Percentiles rank a stretch among this genome's conserved stretches.
Evolutionary conservation across 2,113 vertebrate genomes (phyloP).

Genomic region (Malurus melanocephalus): DNA sequence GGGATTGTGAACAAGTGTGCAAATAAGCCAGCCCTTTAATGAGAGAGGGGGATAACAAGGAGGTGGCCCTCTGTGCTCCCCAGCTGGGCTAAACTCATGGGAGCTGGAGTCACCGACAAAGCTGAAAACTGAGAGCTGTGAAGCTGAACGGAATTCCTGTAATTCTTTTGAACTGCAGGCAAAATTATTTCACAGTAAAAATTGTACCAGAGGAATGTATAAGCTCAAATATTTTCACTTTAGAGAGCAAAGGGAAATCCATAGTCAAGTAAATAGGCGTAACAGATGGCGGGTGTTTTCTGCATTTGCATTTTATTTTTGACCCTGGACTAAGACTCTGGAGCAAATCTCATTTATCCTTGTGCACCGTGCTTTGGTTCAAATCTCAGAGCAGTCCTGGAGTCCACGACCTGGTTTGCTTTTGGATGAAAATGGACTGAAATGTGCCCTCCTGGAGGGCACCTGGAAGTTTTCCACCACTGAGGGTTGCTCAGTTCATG

Average conservation of each 20-base stretch:
- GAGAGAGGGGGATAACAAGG: neutral
- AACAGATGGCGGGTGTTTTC: neutral
- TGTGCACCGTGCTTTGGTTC: neutral
- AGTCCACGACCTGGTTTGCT: neutral
- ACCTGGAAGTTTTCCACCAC: neutral
- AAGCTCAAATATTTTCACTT: constrained; percentile 10
- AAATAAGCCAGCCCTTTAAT: neutral
- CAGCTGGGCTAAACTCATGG: neutral
- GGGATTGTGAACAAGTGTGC: neutral
- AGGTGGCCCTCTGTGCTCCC: neutral
- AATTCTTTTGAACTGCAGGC: constrained; percentile 18
- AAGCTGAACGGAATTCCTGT: constrained; percentile 9
- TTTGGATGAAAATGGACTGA: neutral
- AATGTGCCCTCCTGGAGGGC: neutral
- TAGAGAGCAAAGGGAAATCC: neutral
- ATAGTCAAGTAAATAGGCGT: neutral
- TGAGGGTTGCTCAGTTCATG: neutral
- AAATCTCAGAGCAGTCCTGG: neutral
- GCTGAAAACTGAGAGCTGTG: neutral
- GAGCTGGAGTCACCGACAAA: neutral
- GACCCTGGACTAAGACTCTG: neutral
- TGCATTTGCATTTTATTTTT: constrained; percentile 13
- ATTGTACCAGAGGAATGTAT: neutral
- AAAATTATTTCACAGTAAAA: constrained; percentile 21
- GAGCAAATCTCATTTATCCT: neutral